phyloP scores from a whole-genome alignment of 2,888 invertebrate species.

The Malthinus flaveolus region DNA sequence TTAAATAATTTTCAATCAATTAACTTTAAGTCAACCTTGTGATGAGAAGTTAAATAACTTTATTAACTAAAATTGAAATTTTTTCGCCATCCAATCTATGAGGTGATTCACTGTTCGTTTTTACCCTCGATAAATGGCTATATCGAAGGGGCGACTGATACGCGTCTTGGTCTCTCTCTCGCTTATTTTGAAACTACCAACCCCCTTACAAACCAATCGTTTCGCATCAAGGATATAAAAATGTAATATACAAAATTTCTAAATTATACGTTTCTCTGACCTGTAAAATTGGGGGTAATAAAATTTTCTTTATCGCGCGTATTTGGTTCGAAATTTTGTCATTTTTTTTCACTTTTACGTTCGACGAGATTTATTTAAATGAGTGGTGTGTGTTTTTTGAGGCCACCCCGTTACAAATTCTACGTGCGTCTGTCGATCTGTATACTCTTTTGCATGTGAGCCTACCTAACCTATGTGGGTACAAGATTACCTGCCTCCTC shows the following conservation, averaged over 20 bases:
- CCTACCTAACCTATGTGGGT: no score
- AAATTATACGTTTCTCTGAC: conserved; percentile 20
- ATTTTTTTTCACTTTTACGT: no score
- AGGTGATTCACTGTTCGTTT: conserved; percentile 26
- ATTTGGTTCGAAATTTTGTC: neutral
- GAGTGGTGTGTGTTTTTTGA: no score
- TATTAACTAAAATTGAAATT: no score
- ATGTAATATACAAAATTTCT: conserved; percentile 20
- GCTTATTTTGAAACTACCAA: conserved; percentile 18
- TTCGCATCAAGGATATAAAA: conserved; percentile 12
- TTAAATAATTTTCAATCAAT: no score
- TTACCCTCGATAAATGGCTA: conserved; percentile 26
- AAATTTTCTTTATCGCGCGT: conserved; percentile 9
- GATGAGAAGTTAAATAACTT: no score
- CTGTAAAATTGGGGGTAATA: conserved; percentile 17
- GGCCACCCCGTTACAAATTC: no score
- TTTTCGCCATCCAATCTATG: conserved; percentile 23
- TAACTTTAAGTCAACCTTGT: no score
- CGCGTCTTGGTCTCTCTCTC: conserved; percentile 9
- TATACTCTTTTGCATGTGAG: no score
- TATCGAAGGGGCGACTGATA: conserved; percentile 25
- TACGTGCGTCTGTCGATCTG: no score
- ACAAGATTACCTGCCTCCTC: no score
- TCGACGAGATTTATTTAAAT: no score
- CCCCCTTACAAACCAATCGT: conserved; percentile 19